Base-by-base conservation (phyloP, 2,113 vertebrate species). In the Hippolais icterina region DNA sequence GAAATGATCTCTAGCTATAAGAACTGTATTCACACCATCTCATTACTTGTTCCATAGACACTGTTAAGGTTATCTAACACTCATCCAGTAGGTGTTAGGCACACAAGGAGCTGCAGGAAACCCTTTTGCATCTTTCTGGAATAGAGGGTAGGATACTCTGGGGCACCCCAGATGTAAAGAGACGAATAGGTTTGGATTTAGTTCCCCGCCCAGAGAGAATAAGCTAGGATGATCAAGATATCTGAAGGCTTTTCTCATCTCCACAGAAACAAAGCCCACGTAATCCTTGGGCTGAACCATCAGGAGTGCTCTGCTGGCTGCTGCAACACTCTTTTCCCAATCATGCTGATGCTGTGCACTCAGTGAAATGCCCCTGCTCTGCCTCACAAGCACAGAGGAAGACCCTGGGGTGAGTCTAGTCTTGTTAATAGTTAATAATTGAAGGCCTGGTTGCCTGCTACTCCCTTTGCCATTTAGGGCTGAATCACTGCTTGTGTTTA, bases 401-500 rank as follows among this genome's bases (percentile, higher is more conserved):
- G 84, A 39, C 15, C 24, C 29, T 78, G 49, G 41, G 68, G 47
- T 83, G 47, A 68, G 20, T 35, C 79, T 35, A 79, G 49, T 46
- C 57, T 77, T 2, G 0, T 66, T 75, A n/a, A n/a, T n/a, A 84
- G 90, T 93, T 94, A 97, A 95, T 95, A 53, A 91, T 85, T 95
- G 88, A 94, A 94, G 77, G 24, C 29, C 42, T 57, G 22, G 14
- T 65, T 91, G 46, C 65, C 61, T 91, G 57, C 50, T 90, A n/a
- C 59, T 89, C 63, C 66, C 57, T 86, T 69, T 68, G 31, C 42
- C 39, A 25, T 84, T 91, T 82, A 77, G 49, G 41, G n/a, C 54
- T 82, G 80, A 95, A 95, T 89, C 49, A 42, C 83, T 84, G 70
- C 61, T 90, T 71, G 23, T 76, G 60, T 96, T 90, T 94, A 83